Percentiles rank a stretch among this genome's conserved stretches.
Evolutionary conservation across 2,113 vertebrate species (phyloP).

Genomic region (Numenius arquata): DNA sequence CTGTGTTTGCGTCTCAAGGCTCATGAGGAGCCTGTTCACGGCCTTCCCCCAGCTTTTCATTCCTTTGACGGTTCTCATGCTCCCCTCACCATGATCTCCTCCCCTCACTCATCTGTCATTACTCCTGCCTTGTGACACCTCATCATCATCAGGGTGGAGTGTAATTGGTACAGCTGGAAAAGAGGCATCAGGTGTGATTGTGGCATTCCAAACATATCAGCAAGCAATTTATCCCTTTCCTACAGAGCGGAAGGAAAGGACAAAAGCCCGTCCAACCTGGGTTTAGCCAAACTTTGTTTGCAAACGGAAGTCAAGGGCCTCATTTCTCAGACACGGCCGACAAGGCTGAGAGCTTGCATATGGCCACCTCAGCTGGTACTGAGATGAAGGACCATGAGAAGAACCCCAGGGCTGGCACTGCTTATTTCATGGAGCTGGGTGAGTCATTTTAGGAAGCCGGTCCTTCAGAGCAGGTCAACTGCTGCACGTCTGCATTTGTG

Average conservation of each 20-base stretch:
- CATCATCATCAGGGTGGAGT: background rate
- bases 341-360: background rate
- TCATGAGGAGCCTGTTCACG: background rate
- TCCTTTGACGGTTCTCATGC: background rate
- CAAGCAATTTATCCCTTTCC: background rate
- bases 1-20: background rate
- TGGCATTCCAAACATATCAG: background rate
- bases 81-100: background rate
- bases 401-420: background rate
- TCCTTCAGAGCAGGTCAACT: background rate
- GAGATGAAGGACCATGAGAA: background rate
- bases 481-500: background rate
- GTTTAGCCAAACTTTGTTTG: background rate
- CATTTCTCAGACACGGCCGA: background rate
- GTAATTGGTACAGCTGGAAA: slow-evolving; percentile 34
- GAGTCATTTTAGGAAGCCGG: background rate
- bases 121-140: background rate
- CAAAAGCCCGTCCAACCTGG: background rate
- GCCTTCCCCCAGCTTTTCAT: background rate
- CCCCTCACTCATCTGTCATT: background rate
- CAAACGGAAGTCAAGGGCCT: background rate
- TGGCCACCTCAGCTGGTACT: background rate
- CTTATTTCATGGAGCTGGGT: background rate
- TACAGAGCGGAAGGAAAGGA: background rate
- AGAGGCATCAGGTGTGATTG: background rate